A percentile compares a stretch with the other conserved stretches of the same genome.
Evolutionary conservation across 2,797 vertebrate genomes (phyloP).

Genomic region (Echeneis naucrates): DNA sequence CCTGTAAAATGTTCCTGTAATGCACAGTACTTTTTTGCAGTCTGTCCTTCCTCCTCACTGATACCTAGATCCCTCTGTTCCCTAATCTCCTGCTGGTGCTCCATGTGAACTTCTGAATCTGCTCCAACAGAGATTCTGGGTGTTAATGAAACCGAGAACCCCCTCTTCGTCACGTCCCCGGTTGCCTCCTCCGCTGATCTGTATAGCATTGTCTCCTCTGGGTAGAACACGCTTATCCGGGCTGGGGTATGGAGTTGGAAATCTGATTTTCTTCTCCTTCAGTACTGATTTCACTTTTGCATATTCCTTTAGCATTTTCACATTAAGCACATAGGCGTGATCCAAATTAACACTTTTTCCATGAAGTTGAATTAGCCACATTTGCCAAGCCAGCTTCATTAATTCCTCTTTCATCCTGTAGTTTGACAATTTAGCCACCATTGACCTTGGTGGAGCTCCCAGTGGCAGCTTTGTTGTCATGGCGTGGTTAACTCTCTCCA

Average conservation of each 20-base stretch:
- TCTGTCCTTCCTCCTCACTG: too few species aligned
- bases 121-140: not conserved
- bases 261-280: slow-evolving; percentile 4
- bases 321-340: not conserved
- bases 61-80: too few species aligned
- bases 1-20: too few species aligned
- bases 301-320: not conserved
- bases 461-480: not conserved
- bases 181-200: not conserved
- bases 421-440: slow-evolving; percentile 23
- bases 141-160: not conserved
- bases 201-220: not conserved
- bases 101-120: too few species aligned
- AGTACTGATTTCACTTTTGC: not conserved
- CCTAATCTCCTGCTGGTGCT: too few species aligned
- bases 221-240: not conserved
- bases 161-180: not conserved
- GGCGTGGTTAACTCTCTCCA: not conserved
- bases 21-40: too few species aligned
- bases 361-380: too few species aligned
- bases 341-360: too few species aligned
- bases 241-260: slow-evolving; percentile 3
- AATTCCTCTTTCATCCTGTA: slow-evolving; percentile 9
- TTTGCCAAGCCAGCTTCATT: not conserved
- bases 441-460: not conserved